Evolutionary conservation across 2,113 vertebrate genomes (phyloP).

Genomic region (Phyllopteryx taeniolatus): DNA sequence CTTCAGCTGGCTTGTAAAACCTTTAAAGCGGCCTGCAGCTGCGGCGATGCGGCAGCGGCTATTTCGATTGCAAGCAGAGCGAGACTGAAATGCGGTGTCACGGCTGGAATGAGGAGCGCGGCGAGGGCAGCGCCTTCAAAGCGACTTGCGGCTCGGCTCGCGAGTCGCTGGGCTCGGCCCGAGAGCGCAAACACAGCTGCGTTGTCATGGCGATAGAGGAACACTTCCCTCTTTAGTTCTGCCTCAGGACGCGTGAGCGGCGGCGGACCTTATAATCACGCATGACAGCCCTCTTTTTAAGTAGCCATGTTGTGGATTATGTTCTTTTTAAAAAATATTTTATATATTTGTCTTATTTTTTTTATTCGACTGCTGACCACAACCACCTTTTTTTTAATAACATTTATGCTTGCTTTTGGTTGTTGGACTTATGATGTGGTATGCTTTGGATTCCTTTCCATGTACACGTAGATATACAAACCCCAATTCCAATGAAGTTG

Average conservation of each 20-base stretch:
- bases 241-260: constrained; percentile 11
- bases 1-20: constrained; percentile 22
- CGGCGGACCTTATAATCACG: background rate
- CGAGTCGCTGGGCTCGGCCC: constrained; percentile 39
- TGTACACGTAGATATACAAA: too few relatives aligned
- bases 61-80: background rate
- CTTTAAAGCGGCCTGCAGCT: background rate
- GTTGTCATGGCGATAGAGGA: constrained; percentile 63
- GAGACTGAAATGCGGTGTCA: constrained; percentile 35
- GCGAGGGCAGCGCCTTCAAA: constrained; percentile 33
- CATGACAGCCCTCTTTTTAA: background rate
- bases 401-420: too few relatives aligned
- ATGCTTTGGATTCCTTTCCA: too few relatives aligned
- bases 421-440: too few relatives aligned
- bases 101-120: constrained; percentile 43
- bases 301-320: background rate
- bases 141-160: constrained; percentile 39
- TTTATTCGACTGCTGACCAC: too few relatives aligned
- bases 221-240: constrained; percentile 53
- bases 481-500: too few relatives aligned
- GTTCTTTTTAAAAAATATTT: too few relatives aligned
- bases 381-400: too few relatives aligned
- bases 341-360: too few relatives aligned
- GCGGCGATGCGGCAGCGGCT: background rate
- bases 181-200: constrained; percentile 58